Evolutionary conservation across 2,888 invertebrate genomes (phyloP), one percentile per base, ranked within the genome.

Genomic region (Orthonychiurus folsomi): DNA sequence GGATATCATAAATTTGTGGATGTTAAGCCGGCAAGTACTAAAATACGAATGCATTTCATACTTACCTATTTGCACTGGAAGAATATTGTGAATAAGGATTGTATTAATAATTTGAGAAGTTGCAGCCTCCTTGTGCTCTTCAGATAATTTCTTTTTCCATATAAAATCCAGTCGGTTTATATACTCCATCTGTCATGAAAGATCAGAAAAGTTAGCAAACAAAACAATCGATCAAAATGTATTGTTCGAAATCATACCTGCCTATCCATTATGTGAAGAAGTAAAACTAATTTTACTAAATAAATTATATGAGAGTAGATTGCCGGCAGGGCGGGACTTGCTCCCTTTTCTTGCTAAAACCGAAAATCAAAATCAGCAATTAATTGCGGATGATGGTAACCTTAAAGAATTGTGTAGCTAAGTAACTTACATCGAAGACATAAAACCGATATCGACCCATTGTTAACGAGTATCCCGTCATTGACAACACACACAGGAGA

Each of bases 11-110:
- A n/a, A n/a, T n/a, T n/a, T n/a, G n/a, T n/a, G n/a, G n/a, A n/a
- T n/a, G 18, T 18, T 48, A 12, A 48, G 12, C 18, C 48, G 18
- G 48, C 12, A 48, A 48, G 12, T 15, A 18, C 12, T 48, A 48
- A 48, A 48, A 48, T 48, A 12, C 48, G 18, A 57, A 20, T 57
- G 27, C 15, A 12, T 2, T 50, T 2, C 2, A 9, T 27, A 50
- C 71, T 69, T 70, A 89, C 89, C 93, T 68, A 96, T 95, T 77
- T 94, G 93, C 23, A 85, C 84, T 0, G 96, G 96, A 50, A 96
- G 80, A 74, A 96, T 95, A 76, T 96, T 96, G 74, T 90, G 86
- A 50, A 96, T 81, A 48, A 96, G 80, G 78, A 92, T 85, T 74
- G 87, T 89, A 77, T 94, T 95, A 0, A 93, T 87, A 72, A 86